Percentiles rank a stretch among this genome's conserved stretches.
Conservation (phyloP, 2,797 vertebrate genomes). For the Bradypodion pumilum region DNA sequence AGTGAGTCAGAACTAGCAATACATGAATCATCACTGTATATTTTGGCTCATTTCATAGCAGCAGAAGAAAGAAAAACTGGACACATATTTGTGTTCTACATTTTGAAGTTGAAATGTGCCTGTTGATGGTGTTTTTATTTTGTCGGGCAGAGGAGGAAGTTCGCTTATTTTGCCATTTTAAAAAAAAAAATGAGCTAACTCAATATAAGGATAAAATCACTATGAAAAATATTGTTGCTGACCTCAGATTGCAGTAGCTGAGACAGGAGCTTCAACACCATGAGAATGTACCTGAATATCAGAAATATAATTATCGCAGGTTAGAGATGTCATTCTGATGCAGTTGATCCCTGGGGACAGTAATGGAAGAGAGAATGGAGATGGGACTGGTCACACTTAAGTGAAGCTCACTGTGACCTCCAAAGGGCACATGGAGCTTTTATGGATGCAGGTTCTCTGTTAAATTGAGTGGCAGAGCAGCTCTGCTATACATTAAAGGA, state of each 20-base stretch:
- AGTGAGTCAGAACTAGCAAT: slow-evolving; percentile 35
- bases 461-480: neutral
- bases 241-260: neutral
- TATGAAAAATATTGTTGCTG: neutral
- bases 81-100: neutral
- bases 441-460: neutral
- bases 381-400: neutral
- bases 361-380: neutral
- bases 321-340: neutral
- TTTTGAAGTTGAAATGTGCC: neutral
- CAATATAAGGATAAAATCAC: neutral
- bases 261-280: neutral
- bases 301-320: neutral
- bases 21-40: slow-evolving; percentile 37
- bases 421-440: neutral
- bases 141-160: slow-evolving; percentile 13
- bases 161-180: neutral
- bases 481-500: neutral
- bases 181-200: slow-evolving; percentile 22
- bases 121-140: neutral
- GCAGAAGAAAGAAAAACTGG: neutral
- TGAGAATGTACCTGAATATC: neutral
- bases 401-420: neutral
- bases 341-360: no score
- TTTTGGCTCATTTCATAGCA: neutral